Conservation (phyloP, 1,140 invertebrate genomes). For the Cepaea nemoralis region DNA sequence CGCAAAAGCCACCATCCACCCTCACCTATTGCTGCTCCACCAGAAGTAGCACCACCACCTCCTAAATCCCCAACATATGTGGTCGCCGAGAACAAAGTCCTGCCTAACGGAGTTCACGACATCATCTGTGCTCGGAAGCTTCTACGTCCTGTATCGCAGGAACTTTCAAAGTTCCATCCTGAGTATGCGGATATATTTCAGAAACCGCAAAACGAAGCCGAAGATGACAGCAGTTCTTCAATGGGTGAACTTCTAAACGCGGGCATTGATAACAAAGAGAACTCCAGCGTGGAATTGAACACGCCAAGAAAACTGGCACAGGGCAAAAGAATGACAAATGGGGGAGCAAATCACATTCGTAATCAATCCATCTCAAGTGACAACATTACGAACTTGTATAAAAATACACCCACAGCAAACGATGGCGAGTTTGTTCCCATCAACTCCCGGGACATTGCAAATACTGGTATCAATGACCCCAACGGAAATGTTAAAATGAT, state of each 20-base stretch:
- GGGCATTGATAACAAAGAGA: conserved; percentile 10
- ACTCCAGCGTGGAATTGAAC: background rate
- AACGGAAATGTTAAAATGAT: background rate
- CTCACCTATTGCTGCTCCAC: background rate
- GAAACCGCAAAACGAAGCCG: too few species aligned
- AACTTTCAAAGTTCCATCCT: conserved; percentile 53
- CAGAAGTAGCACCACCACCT: conserved; percentile 19
- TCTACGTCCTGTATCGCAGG: conserved; percentile 55
- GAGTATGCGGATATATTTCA: conserved; percentile 55
- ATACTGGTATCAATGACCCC: background rate
- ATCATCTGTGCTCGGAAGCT: conserved; percentile 34
- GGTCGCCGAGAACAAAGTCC: conserved; percentile 52
- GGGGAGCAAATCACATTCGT: background rate
- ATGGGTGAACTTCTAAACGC: background rate
- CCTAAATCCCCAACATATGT: conserved; percentile 48
- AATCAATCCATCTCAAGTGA: background rate
- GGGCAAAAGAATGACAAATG: background rate
- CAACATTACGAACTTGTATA: background rate
- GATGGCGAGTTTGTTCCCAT: background rate
- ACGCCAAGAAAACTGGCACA: background rate
- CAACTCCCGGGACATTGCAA: background rate
- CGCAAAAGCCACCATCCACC: background rate
- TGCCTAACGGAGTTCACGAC: conserved; percentile 45
- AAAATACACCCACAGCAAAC: background rate
- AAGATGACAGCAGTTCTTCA: background rate